These are phyloP conservation scores for Stictonetta naevosa DNA, from an alignment of 2,113 vertebrate genomes.

Conservation along the genomic window DNA sequence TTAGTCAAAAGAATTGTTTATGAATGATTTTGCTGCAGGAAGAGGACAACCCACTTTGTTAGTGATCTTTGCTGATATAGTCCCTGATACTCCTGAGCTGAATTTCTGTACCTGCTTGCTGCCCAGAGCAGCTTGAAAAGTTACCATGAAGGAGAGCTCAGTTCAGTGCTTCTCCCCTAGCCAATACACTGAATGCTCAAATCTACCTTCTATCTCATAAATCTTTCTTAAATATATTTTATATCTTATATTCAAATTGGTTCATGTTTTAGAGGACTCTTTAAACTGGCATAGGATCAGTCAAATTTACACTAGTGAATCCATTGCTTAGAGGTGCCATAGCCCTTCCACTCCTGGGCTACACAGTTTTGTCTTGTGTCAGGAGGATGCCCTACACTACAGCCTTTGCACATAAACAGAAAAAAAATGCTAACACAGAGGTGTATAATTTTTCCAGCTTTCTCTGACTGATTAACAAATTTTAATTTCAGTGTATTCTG, in stretches of 20 bases:
- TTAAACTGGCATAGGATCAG: background rate
- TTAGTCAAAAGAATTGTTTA: background rate
- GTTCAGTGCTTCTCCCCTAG: background rate
- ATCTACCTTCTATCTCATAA: background rate
- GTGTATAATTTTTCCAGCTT: background rate
- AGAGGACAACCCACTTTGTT: background rate
- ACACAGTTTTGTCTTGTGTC: accelerated
- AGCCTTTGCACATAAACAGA: background rate
- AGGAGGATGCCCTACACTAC: background rate
- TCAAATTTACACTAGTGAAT: background rate
- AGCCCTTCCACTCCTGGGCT: background rate
- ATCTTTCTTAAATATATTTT: background rate
- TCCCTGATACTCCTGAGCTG: background rate
- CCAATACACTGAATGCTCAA: background rate
- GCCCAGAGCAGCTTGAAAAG: background rate
- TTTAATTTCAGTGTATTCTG: background rate
- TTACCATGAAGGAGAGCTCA: background rate
- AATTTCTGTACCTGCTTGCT: background rate
- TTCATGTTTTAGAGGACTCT: background rate
- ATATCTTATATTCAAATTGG: background rate
- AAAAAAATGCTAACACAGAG: background rate
- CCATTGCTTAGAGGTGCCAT: background rate
- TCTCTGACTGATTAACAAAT: background rate
- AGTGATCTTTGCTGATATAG: background rate
- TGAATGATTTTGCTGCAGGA: background rate